phyloP scores from a whole-genome alignment of 2,888 invertebrate species.

The Trisateles emortualis region DNA sequence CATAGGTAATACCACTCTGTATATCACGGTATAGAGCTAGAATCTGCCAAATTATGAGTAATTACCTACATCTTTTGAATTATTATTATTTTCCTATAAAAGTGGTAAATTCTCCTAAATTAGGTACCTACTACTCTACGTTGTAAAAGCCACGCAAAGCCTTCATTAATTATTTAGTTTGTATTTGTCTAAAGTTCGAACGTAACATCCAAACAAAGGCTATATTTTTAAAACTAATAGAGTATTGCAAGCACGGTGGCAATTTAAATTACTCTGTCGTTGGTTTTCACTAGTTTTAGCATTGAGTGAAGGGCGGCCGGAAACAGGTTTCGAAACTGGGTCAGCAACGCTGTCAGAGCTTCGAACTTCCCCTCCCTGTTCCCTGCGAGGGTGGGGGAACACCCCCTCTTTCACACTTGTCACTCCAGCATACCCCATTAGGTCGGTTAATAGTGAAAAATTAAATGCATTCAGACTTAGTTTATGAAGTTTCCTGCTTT shows the following conservation, averaged over 20 bases:
- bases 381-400: conserved; percentile 20
- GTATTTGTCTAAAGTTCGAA: no score
- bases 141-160: no score
- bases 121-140: no score
- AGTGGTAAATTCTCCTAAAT: no score
- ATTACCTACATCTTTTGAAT: no score
- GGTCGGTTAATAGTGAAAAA: conserved; percentile 48
- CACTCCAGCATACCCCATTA: conserved; percentile 50
- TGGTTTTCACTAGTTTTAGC: conserved; percentile 55
- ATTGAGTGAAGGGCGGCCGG: conserved; percentile 56
- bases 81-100: no score
- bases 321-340: conserved; percentile 57
- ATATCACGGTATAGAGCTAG: no score
- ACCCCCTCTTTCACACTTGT: conserved; percentile 41
- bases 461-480: conserved; percentile 38
- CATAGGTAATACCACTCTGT: no score
- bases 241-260: conserved; percentile 41
- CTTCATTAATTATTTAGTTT: no score
- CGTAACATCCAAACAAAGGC: conserved; percentile 11
- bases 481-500: conserved; percentile 1
- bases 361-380: conserved; percentile 18
- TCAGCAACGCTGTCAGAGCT: conserved; percentile 48
- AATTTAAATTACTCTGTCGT: conserved; percentile 57
- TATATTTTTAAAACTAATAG: conserved; percentile 35
- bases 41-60: no score